phyloP scores from a whole-genome alignment of 2,797 vertebrate genomes.

The Kryptopterus vitreolus region DNA sequence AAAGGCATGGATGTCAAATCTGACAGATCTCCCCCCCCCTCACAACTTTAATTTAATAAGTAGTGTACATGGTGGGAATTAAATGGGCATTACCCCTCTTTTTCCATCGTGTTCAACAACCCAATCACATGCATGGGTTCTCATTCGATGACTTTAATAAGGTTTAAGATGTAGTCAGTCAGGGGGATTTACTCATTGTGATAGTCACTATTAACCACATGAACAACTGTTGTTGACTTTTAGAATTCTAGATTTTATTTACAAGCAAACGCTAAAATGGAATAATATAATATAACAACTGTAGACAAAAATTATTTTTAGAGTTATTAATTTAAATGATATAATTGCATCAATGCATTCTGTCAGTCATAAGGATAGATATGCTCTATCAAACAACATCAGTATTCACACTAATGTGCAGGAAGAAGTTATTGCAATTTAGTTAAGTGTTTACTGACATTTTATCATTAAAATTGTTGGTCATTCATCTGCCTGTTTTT shows the following conservation, averaged over 20 bases:
- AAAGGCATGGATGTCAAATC: constrained; percentile 90
- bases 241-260: neutral
- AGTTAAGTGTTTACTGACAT: neutral
- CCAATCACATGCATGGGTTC: neutral
- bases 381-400: neutral
- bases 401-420: constrained; percentile 53
- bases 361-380: neutral
- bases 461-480: neutral
- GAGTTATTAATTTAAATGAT: neutral
- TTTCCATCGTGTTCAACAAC: constrained; percentile 12
- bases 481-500: neutral
- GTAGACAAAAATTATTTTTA: no score
- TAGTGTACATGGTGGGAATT: constrained; percentile 96
- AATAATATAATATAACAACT: no score
- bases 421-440: constrained; percentile 4
- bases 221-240: constrained; percentile 29
- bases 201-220: constrained; percentile 25
- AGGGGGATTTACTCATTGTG: constrained; percentile 4
- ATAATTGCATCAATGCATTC: neutral
- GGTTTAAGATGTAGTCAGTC: constrained; percentile 10
- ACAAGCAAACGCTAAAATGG: neutral
- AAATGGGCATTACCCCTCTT: constrained; percentile 91
- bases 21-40: constrained; percentile 75
- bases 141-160: neutral
- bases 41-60: constrained; percentile 97